Percentiles rank a stretch among this genome's conserved stretches.
Evolutionary conservation across 2,113 vertebrate species (phyloP).

Genomic region (Chaetodon auriga): DNA sequence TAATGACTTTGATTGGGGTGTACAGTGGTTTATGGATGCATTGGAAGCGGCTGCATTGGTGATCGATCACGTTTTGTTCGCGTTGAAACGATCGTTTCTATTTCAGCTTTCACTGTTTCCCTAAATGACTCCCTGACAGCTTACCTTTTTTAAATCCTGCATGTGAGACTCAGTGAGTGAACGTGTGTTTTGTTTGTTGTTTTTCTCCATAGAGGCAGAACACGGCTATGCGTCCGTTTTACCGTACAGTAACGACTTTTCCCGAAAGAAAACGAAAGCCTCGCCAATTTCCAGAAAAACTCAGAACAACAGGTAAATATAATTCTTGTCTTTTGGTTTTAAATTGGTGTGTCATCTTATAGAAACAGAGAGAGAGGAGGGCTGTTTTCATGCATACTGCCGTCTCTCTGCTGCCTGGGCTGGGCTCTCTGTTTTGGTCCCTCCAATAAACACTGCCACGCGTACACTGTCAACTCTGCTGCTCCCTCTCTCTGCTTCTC

Average conservation of each 20-base stretch:
- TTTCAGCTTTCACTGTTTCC: neutral
- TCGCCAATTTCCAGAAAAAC: constrained; percentile 92
- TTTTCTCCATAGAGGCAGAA: constrained; percentile 93
- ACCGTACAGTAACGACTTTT: constrained; percentile 94
- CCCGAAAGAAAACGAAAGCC: constrained; percentile 96
- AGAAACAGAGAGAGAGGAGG: neutral
- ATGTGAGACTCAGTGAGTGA: constrained; percentile 19
- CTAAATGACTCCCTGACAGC: neutral
- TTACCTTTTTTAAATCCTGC: neutral
- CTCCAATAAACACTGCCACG: constrained; percentile 94
- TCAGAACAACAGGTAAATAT: constrained; percentile 94
- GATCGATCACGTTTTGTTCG: constrained; percentile 32
- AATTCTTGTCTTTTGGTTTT: neutral
- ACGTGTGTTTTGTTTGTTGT: constrained; percentile 50
- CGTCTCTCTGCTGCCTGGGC: constrained; percentile 86
- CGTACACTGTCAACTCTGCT: constrained; percentile 89
- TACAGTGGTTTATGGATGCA: neutral
- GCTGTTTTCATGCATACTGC: constrained; percentile 79
- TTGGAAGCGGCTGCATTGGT: constrained; percentile 7
- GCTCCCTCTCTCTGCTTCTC: constrained; percentile 48
- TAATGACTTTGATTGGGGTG: neutral
- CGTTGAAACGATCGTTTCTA: constrained; percentile 16
- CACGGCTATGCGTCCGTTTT: constrained; percentile 98
- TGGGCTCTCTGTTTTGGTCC: constrained; percentile 89
- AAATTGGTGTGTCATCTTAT: neutral